These are phyloP conservation scores for Brevimyrus niger DNA, from an alignment of 2,113 vertebrate genomes.

Conservation along the genomic window DNA sequence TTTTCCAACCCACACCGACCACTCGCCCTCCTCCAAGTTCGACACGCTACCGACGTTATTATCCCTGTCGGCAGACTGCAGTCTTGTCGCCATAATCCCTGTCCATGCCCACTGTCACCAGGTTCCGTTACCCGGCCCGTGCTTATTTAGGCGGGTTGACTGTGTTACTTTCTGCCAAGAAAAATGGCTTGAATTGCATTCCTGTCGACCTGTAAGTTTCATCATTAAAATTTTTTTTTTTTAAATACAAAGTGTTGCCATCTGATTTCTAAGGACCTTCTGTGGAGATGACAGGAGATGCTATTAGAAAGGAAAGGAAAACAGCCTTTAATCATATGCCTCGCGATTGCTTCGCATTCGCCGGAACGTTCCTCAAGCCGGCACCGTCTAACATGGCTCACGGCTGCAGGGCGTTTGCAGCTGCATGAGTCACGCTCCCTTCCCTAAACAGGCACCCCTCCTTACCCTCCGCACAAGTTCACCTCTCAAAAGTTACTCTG, in stretches of 20 bases:
- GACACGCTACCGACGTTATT: neutral
- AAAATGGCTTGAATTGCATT: neutral
- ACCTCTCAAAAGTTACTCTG: neutral
- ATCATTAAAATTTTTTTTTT: neutral
- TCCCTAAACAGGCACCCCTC: neutral
- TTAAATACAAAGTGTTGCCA: neutral
- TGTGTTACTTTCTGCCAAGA: neutral
- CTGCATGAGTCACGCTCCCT: neutral
- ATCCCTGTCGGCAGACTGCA: neutral
- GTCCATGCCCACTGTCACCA: neutral
- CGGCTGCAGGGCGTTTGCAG: neutral
- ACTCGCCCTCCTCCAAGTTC: neutral
- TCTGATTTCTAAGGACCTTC: constrained; percentile 7
- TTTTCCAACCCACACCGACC: neutral
- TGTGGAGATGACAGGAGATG: neutral
- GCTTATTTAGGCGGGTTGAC: neutral
- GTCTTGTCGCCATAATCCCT: neutral
- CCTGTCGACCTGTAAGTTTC: neutral
- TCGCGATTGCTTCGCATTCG: neutral
- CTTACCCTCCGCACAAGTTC: neutral
- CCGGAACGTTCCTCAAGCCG: neutral
- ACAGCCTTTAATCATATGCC: neutral
- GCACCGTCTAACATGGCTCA: too few species aligned
- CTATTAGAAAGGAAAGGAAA: neutral
- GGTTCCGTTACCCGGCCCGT: neutral